Evolutionary conservation across 2,888 invertebrate genomes (phyloP).

Genomic region (Cordilura impudica): DNA sequence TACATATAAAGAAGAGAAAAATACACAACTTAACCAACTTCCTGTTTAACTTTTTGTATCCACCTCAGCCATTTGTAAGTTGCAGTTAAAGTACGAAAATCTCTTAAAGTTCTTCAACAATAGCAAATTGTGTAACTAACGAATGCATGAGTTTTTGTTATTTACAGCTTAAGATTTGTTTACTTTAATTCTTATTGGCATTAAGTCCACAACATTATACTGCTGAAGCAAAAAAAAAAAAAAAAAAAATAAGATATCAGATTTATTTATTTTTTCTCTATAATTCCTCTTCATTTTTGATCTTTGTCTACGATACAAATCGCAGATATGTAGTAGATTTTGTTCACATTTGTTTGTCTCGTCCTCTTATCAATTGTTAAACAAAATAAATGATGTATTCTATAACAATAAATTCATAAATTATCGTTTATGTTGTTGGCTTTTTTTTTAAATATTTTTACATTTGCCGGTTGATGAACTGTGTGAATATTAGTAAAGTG

Average conservation of each 20-base stretch:
- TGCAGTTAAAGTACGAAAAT: constrained; percentile 3
- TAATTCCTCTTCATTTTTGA: background rate
- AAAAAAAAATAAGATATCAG: constrained; percentile 21
- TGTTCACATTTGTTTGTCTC: constrained; percentile 33
- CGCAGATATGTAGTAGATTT: background rate
- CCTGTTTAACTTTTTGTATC: constrained; percentile 8
- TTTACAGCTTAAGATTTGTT: background rate
- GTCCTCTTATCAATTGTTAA: constrained; percentile 48
- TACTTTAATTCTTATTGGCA: background rate
- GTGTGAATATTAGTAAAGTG: background rate
- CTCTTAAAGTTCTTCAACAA: too few species aligned
- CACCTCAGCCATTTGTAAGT: constrained; percentile 30
- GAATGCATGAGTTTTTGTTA: background rate
- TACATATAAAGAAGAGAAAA: too few species aligned
- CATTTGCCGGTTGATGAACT: constrained; percentile 48
- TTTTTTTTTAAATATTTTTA: background rate
- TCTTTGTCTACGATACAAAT: background rate
- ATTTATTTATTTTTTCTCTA: background rate
- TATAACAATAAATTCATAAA: constrained; percentile 41
- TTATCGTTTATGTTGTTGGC: constrained; percentile 8
- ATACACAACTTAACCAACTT: too few species aligned
- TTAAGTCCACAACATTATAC: constrained; percentile 53
- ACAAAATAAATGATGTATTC: constrained; percentile 32
- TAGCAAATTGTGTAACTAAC: too few species aligned
- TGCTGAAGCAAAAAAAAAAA: constrained; percentile 14